phyloP scores from a whole-genome alignment of 2,797 vertebrate genomes.

The Pseudochromis fuscus region DNA sequence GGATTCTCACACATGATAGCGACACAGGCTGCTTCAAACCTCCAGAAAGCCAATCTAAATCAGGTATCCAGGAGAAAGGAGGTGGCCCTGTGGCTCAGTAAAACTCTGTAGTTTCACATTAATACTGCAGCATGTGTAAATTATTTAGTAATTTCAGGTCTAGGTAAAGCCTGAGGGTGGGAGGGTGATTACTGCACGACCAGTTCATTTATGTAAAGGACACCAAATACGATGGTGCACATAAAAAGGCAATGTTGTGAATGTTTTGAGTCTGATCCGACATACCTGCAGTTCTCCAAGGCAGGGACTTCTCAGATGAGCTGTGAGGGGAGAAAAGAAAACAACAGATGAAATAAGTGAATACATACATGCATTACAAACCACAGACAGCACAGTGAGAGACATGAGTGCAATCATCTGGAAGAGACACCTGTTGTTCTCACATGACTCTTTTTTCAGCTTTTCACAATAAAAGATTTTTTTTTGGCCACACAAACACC shows the following conservation, averaged over 20 bases:
- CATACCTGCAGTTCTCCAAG: slow-evolving; percentile 97
- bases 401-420: slow-evolving; percentile 33
- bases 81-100: not conserved
- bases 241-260: not conserved
- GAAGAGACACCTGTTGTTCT: slow-evolving; percentile 33
- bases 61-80: slow-evolving; percentile 2
- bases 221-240: not conserved
- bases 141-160: slow-evolving; percentile 10
- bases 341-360: slow-evolving; percentile 50
- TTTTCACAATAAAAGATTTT: slow-evolving; percentile 28
- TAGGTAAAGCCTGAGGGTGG: not conserved
- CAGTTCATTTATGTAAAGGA: not conserved
- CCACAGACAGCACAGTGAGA: slow-evolving; percentile 21
- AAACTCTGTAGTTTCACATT: not conserved
- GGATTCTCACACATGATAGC: not conserved
- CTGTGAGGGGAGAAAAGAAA: slow-evolving; percentile 77
- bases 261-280: slow-evolving; percentile 12
- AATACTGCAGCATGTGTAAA: not conserved
- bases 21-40: slow-evolving; percentile 14
- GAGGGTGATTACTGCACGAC: not conserved
- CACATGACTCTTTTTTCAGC: slow-evolving; percentile 7
- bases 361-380: slow-evolving; percentile 23
- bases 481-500: too few relatives aligned
- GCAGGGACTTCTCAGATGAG: slow-evolving; percentile 98
- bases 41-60: slow-evolving; percentile 5